phyloP scores from a whole-genome alignment of 2,888 invertebrate species.

The Macaria notata region DNA sequence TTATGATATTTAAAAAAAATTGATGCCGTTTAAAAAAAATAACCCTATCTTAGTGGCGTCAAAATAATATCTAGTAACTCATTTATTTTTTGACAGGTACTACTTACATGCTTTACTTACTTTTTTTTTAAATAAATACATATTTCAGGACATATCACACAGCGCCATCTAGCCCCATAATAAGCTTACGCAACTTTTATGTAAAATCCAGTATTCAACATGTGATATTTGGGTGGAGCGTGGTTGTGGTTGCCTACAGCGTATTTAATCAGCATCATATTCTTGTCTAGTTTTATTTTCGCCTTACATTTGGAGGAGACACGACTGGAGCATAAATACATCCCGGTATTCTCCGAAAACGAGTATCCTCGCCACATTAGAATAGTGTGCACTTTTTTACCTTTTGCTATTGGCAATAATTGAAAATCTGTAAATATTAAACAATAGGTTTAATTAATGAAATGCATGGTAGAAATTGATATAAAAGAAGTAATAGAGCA shows the following conservation, averaged over 20 bases:
- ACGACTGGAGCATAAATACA: slow-evolving; percentile 6
- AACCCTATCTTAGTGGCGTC: too few species aligned
- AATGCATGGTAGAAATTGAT: too few species aligned
- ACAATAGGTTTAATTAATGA: too few species aligned
- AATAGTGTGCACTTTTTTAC: slow-evolving; percentile 4
- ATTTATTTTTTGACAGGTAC: too few species aligned
- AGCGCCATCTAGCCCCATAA: too few species aligned
- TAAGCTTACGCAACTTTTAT: neutral
- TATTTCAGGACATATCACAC: neutral
- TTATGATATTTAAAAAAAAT: too few species aligned
- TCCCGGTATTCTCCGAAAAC: slow-evolving; percentile 8
- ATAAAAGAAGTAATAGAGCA: too few species aligned
- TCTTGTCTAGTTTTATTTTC: neutral
- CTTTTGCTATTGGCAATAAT: slow-evolving; percentile 9
- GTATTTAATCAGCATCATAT: neutral
- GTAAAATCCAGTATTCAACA: neutral
- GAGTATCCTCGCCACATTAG: slow-evolving; percentile 13
- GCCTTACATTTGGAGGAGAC: neutral
- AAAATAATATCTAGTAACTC: too few species aligned
- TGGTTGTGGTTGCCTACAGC: neutral
- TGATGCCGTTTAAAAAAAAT: too few species aligned
- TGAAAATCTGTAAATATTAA: slow-evolving; percentile 9
- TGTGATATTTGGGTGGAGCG: neutral
- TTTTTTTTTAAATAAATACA: too few species aligned
- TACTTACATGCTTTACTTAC: too few species aligned